Base-by-base conservation (phyloP, 2,113 vertebrate species). In the Rhipidura dahli region DNA sequence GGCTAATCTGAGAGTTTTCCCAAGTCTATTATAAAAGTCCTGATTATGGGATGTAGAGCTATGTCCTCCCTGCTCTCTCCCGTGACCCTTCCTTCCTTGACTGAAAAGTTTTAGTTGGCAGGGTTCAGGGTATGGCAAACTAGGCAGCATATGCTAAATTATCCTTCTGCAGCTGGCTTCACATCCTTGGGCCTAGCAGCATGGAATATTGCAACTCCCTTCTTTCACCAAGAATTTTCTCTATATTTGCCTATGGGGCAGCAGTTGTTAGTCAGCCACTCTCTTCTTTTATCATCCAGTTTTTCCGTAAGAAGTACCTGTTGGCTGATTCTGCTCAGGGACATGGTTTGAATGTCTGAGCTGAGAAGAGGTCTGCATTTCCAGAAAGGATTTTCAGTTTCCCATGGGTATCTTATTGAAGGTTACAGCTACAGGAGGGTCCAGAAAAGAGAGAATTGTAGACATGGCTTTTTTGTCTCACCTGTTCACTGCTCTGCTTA, bases 41-140 rank as follows among this genome's bases (percentile, higher is more conserved):
- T 83, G 30, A 23, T 75, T 30, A 44, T 12, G 19, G 11, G 9
- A 51, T 56, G 11, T 15, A 87, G 30, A 51, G 4, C 15, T 73
- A 4, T 14, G 11, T 44, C 12, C 6, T 88, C 61, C 15, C 33
- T 0, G 0, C 30, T 78, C 14, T 42, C 17, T 78, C 17, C 16
- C 2, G 0, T 6, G 30, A 66, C 11, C 6, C 5, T 42, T 33
- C 31, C 17, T 47, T 77, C 10, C 49, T 47, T 19, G 11, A 24
- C 7, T 42, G 21, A 4, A 6, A 4, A 75, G 20, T 26, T 86
- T 57, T 83, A 61, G 20, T 13, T 53, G 37, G 6, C 22, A 63
- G 28, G 11, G 6, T 54, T 20, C 0, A 4, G 13, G 3, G 6
- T 40, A n/a, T 10, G 20, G 12, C 8, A 51, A 68, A 15, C 21